Conservation (phyloP, 2,797 vertebrate species). For the Acanthurus tractus region DNA sequence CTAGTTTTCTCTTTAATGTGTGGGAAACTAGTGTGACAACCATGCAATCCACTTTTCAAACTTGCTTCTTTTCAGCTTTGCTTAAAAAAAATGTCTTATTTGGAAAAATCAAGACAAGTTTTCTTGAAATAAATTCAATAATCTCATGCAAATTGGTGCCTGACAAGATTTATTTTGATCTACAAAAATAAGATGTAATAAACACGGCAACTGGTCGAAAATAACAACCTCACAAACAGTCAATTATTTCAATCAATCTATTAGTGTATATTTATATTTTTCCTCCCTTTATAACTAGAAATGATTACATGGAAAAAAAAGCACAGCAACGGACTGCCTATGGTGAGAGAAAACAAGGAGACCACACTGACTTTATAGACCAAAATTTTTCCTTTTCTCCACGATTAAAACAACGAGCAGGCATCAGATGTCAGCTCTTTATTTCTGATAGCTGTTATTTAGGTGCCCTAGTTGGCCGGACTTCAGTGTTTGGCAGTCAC, state of each 20-base stretch:
- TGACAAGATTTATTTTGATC: conserved; percentile 8
- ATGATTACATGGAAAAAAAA: conserved; percentile 67
- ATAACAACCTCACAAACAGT: background rate
- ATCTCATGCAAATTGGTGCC: background rate
- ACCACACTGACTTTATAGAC: conserved; percentile 79
- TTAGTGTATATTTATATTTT: background rate
- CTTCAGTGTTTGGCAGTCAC: conserved; percentile 70
- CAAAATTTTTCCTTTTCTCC: conserved; percentile 68
- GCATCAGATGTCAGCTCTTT: conserved; percentile 71
- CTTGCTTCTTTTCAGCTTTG: background rate
- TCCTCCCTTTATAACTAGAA: conserved; percentile 9
- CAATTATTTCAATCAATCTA: background rate
- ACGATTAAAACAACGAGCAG: conserved; percentile 68
- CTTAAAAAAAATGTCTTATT: background rate
- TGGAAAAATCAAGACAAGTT: background rate
- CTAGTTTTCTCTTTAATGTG: background rate
- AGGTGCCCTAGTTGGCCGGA: conserved; percentile 77
- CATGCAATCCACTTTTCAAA: background rate
- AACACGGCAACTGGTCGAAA: background rate
- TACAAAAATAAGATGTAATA: background rate
- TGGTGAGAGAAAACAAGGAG: conserved; percentile 70
- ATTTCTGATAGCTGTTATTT: conserved; percentile 74
- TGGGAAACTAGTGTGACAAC: background rate
- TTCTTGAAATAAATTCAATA: background rate
- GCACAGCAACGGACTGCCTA: conserved; percentile 56